These are phyloP conservation scores for Pachyrhynchus sulphureomaculatus DNA, from an alignment of 1,140 invertebrate genomes.

Conservation along the genomic window DNA sequence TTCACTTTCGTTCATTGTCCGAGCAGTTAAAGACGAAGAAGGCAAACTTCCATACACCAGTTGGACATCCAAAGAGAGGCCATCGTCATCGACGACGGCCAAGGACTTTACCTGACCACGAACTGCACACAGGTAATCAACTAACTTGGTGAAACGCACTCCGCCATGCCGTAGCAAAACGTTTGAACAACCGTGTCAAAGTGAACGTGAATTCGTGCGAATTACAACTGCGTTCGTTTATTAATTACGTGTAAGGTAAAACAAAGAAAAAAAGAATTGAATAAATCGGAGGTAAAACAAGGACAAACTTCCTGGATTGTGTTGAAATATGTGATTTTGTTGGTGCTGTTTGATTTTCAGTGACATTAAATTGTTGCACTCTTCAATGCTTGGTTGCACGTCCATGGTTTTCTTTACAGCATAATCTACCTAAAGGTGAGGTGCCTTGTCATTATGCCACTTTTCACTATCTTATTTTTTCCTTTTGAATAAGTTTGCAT, in stretches of 20 bases:
- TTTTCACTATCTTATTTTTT: too few relatives aligned
- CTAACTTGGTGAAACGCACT: conserved; percentile 12
- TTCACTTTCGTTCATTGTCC: conserved; percentile 15
- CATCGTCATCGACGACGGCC: conserved; percentile 19
- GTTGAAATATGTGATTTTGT: too few relatives aligned
- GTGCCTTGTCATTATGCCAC: too few relatives aligned
- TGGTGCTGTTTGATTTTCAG: too few relatives aligned
- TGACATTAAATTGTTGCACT: too few relatives aligned
- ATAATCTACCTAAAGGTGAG: too few relatives aligned
- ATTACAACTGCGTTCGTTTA: conserved; percentile 4
- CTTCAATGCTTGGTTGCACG: too few relatives aligned
- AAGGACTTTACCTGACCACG: conserved; percentile 24
- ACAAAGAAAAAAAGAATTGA: too few relatives aligned
- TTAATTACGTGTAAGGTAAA: conserved; percentile 3
- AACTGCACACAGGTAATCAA: conserved; percentile 10
- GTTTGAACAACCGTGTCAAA: neutral
- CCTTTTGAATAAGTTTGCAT: too few relatives aligned
- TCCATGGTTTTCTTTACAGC: too few relatives aligned
- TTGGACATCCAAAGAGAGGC: conserved; percentile 19
- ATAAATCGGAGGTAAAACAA: too few relatives aligned
- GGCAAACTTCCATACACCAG: conserved; percentile 10
- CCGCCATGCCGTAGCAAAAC: conserved; percentile 6
- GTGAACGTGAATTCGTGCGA: conserved; percentile 16
- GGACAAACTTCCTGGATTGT: too few relatives aligned
- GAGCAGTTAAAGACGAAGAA: neutral